Percentiles rank a stretch among this genome's conserved stretches.
Evolutionary conservation across 30 jellyfish, hydroid and myxozoan genomes (phyloP).

Genomic region (Catostylus mosaicus): DNA sequence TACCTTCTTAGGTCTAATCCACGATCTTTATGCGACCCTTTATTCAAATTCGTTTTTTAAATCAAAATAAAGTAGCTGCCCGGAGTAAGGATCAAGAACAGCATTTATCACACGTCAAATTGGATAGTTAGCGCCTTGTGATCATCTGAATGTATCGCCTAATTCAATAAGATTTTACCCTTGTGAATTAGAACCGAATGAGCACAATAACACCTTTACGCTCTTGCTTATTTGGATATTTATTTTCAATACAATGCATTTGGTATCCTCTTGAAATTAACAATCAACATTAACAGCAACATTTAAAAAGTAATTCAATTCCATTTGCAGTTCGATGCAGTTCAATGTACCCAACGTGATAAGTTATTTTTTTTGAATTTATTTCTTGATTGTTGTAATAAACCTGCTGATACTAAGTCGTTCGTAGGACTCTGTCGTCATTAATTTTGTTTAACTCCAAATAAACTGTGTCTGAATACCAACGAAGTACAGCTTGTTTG

Average conservation of each 20-base stretch:
- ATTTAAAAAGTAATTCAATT: neutral
- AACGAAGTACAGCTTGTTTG: neutral
- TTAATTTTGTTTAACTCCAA: too few relatives aligned
- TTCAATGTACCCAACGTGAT: neutral
- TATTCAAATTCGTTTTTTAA: neutral
- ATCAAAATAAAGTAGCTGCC: slow-evolving; percentile 1
- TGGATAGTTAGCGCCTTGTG: slow-evolving; percentile 10
- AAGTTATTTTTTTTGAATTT: too few relatives aligned
- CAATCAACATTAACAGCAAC: neutral
- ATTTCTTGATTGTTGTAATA: neutral
- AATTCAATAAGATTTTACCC: neutral
- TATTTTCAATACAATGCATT: neutral
- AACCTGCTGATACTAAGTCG: neutral
- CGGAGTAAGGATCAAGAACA: neutral
- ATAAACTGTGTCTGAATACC: neutral
- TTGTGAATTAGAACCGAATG: neutral
- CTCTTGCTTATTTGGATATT: neutral
- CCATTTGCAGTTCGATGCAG: neutral
- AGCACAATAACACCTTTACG: neutral
- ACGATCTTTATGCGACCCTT: slow-evolving; percentile 8
- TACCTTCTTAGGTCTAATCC: slow-evolving; percentile 67
- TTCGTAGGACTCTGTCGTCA: too few relatives aligned
- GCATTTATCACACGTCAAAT: slow-evolving; percentile 19
- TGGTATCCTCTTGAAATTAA: slow-evolving; percentile 10
- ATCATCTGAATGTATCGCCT: neutral